Evolutionary conservation across 2,113 vertebrate genomes (phyloP).

Genomic region (Bufo gargarizans): DNA sequence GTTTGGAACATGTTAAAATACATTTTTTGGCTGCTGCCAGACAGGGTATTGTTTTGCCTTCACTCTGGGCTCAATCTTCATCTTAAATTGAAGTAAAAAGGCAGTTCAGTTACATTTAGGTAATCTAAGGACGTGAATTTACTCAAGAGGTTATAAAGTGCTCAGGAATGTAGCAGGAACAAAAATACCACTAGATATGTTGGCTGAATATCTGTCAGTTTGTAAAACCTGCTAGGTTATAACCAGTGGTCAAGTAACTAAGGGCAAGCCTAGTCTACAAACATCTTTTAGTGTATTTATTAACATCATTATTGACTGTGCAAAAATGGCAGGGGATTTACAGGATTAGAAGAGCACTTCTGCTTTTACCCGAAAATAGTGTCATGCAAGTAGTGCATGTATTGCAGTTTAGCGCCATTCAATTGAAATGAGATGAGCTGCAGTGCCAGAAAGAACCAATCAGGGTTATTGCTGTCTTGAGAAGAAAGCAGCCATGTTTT

Average conservation of each 20-base stretch:
- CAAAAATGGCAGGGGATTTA: background rate
- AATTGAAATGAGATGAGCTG: too few species aligned
- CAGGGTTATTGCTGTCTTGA: too few species aligned
- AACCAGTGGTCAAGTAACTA: background rate
- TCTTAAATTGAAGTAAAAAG: slow-evolving; percentile 26
- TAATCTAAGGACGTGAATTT: slow-evolving; percentile 34
- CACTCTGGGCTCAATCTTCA: background rate
- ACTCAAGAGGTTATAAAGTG: background rate
- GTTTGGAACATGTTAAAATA: slow-evolving; percentile 18
- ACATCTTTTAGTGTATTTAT: background rate
- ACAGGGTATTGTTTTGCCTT: slow-evolving; percentile 1
- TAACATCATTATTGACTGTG: background rate
- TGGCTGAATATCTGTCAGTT: slow-evolving; percentile 9
- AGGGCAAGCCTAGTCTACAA: background rate
- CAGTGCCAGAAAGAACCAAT: too few species aligned
- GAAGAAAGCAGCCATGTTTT: too few species aligned
- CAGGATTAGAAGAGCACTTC: background rate
- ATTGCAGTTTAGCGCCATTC: too few species aligned
- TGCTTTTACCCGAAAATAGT: too few species aligned
- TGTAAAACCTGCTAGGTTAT: background rate
- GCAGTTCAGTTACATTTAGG: slow-evolving; percentile 23
- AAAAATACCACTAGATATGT: background rate
- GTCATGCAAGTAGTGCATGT: too few species aligned
- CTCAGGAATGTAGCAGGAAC: background rate
- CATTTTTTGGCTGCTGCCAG: background rate